Evolutionary conservation across 2,888 invertebrate species (phyloP).

Genomic region (Heliconius cydno): DNA sequence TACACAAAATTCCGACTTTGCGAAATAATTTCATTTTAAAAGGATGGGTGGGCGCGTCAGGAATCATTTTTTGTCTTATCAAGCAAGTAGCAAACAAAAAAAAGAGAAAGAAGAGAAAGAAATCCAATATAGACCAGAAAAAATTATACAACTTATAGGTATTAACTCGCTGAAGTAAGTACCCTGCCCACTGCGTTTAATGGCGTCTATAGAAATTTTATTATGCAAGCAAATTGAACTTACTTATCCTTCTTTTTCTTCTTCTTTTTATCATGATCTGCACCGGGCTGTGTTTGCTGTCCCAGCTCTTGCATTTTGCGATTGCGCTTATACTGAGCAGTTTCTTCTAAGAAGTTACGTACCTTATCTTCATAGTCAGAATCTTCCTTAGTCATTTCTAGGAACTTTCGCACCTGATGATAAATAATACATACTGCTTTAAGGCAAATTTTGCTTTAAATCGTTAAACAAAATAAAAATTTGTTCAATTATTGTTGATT

Average conservation of each 20-base stretch:
- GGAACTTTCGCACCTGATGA: conserved; percentile 86
- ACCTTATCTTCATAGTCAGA: conserved; percentile 94
- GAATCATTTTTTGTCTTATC: too few relatives aligned
- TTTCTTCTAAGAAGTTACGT: conserved; percentile 92
- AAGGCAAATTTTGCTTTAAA: too few relatives aligned
- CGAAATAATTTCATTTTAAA: too few relatives aligned
- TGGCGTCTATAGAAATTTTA: too few relatives aligned
- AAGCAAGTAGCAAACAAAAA: too few relatives aligned
- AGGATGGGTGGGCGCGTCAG: too few relatives aligned
- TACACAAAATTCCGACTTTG: too few relatives aligned
- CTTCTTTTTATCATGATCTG: conserved; percentile 79
- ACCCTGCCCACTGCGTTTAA: too few relatives aligned
- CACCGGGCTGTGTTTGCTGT: conserved; percentile 81
- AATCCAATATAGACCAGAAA: too few relatives aligned
- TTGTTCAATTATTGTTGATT: not conserved
- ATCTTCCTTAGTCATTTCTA: conserved; percentile 91
- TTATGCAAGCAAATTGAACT: conserved; percentile 50
- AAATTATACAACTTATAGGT: too few relatives aligned
- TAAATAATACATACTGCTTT: not conserved
- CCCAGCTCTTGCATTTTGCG: conserved; percentile 86
- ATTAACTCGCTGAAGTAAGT: too few relatives aligned
- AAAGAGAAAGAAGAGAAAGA: too few relatives aligned
- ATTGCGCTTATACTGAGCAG: conserved; percentile 90
- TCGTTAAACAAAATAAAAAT: not conserved
- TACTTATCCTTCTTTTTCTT: conserved; percentile 83